Base-by-base conservation (phyloP, 2,888 invertebrate genomes). In the Atherix ibis region DNA sequence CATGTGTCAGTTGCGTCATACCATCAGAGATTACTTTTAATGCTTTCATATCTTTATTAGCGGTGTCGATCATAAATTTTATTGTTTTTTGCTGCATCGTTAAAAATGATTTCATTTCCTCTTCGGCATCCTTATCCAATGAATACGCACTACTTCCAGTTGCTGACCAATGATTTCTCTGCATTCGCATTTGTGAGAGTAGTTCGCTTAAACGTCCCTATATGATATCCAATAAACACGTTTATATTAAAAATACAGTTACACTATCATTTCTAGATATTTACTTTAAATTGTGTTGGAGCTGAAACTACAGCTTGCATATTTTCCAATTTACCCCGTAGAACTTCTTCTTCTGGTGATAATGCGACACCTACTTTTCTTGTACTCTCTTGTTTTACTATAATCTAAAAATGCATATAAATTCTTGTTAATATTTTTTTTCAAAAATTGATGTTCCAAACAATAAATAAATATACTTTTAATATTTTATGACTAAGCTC, bases 151-250 rank as follows among this genome's bases (percentile, higher is more conserved):
- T 73, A 5, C 65, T 62, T 18, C 71, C 68, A 27, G 70, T 68
- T 10, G 69, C 64, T 31, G 67, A 63, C 42, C 62, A 62, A 13
- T 73, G 72, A 50, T 68, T 71, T 37, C 73, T 67, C 46, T 79
- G 76, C 56, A 85, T 71, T 37, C 82, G 70, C 47, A 91, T 78
- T 44, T 88, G 87, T 12, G 91, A 85, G 43, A 91, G 66, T 48
- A 94, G 63, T 64, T 94, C 92, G 57, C 85, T 88, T 36, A 94
- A 67, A 34, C 89, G 80, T 38, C 91, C 89, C 79, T 82, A 36
- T 32, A 43, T 40, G 13, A 18, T 28, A 28, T 18, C 31, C 6
- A 13, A n/a, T 31, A 40, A 33, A 9, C 18, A 28, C n/a, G 4
- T 19, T 22, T 24, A 15, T 32, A 31, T 14, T 1, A 17, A 12